Percentiles rank a stretch among this genome's conserved stretches.
Evolutionary conservation across 2,113 vertebrate species (phyloP).

Genomic region (Orcinus orca): DNA sequence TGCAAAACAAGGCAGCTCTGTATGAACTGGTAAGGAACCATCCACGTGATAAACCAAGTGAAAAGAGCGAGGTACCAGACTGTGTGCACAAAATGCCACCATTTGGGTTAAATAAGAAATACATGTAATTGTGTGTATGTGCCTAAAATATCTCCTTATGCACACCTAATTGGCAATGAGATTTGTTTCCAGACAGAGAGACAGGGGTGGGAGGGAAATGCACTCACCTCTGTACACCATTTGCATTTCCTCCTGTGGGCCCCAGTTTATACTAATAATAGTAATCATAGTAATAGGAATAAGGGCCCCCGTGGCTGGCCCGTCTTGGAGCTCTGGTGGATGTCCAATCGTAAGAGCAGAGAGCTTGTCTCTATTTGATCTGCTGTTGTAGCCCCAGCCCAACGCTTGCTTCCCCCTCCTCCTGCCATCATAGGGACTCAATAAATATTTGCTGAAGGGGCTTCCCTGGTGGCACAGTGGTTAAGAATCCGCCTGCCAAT

Average conservation of each 20-base stretch:
- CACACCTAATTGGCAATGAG: not conserved
- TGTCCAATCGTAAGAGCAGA: not conserved
- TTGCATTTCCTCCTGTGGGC: not conserved
- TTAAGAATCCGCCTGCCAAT: too few species aligned
- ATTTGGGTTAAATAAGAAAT: constrained; percentile 23
- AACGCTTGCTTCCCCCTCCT: too few species aligned
- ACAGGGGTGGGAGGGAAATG: not conserved
- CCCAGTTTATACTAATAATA: not conserved
- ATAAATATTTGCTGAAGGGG: not conserved
- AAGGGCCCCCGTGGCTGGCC: too few species aligned
- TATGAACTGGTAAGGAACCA: not conserved
- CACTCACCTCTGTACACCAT: not conserved
- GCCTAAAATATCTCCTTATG: not conserved
- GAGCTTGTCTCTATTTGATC: too few species aligned
- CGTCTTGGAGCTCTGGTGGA: too few species aligned
- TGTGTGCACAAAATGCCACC: not conserved
- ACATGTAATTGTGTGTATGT: not conserved
- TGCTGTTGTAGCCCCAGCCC: too few species aligned
- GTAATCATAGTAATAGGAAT: not conserved
- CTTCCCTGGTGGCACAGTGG: too few species aligned
- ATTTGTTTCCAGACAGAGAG: not conserved
- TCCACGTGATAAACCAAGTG: not conserved
- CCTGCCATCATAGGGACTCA: not conserved
- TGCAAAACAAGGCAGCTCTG: not conserved
- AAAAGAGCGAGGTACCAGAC: not conserved